Conservation (phyloP, 2,113 vertebrate species). For the Smithornis capensis region DNA sequence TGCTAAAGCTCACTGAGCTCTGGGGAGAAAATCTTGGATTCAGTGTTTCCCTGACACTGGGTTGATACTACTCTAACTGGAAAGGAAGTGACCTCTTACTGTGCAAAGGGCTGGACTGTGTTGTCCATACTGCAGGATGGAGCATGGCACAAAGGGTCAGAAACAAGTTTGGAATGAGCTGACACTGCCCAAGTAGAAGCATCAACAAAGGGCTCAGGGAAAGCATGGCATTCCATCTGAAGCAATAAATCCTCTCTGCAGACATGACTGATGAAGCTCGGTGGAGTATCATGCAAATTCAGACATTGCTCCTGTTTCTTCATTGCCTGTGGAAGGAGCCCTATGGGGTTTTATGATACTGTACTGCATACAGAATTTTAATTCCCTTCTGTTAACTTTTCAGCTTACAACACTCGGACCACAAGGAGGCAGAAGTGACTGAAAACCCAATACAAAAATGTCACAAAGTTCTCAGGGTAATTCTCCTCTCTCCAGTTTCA, state of each 20-base stretch:
- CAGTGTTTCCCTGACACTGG: neutral
- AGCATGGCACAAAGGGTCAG: neutral
- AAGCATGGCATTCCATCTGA: neutral
- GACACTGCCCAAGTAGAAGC: neutral
- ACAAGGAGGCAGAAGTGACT: neutral
- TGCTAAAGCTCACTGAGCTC: neutral
- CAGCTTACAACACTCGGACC: neutral
- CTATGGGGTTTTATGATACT: neutral
- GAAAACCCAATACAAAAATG: neutral
- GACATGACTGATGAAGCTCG: neutral
- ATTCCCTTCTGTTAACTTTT: neutral
- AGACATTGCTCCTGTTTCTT: neutral
- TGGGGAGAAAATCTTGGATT: neutral
- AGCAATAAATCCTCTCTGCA: neutral
- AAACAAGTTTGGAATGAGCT: neutral
- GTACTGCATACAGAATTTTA: neutral
- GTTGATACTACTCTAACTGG: neutral
- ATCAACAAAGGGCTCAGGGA: neutral
- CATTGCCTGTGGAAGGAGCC: neutral
- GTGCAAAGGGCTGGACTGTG: neutral
- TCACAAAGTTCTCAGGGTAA: neutral
- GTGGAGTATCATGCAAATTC: neutral
- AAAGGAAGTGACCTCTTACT: neutral
- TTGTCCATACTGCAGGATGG: neutral
- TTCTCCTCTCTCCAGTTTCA: neutral